Evolutionary conservation across 2,888 invertebrate species (phyloP), one percentile per base, ranked within the genome.

Genomic region (Capitulum mitella): DNA sequence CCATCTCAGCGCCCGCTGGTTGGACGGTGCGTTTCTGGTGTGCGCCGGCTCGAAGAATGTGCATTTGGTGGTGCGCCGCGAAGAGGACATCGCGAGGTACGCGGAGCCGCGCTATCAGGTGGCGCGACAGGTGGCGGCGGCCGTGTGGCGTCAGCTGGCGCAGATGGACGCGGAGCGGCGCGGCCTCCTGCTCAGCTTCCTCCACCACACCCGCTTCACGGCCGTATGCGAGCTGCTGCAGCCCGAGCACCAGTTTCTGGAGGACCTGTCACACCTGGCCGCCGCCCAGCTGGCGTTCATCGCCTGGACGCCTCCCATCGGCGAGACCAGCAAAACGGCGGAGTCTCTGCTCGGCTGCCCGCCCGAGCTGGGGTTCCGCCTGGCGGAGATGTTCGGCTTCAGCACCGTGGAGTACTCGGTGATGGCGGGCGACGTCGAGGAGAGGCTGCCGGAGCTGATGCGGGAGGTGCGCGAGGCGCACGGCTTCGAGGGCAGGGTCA

Each of bases 11-110:
- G 85, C 84, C 80, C 77, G 84, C 34, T 80, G 83, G 77, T 82
- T 87, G 40, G 84, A 83, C 78, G 85, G 84, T 29, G 79, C 84
- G 70, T 82, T 82, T 79, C 82, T 85, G 19, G 82, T 86, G 46
- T 85, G 85, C 82, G 84, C 84, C 54, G 87, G 87, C 10, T 87
- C 87, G 14, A 87, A 87, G 82, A 87, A 87, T 84, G 86, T 87
- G 22, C 87, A 87, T 82, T 82, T 87, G 82, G 80, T 86, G 61
- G 84, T 86, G 75, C 83, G 83, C 79, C 84, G 82, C 48, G 83
- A 82, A 83, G 54, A 37, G 12, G 80, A 82, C 74, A 79, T 82
- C 61, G 78, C 79, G 8, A 70, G 64, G 29, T 82, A 82, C 51
- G 58, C 26, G 29, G 86, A 83, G 78, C 83, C 83, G 19, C 81